phyloP scores from a whole-genome alignment of 2,888 invertebrate species.

The Elysia crispata region DNA sequence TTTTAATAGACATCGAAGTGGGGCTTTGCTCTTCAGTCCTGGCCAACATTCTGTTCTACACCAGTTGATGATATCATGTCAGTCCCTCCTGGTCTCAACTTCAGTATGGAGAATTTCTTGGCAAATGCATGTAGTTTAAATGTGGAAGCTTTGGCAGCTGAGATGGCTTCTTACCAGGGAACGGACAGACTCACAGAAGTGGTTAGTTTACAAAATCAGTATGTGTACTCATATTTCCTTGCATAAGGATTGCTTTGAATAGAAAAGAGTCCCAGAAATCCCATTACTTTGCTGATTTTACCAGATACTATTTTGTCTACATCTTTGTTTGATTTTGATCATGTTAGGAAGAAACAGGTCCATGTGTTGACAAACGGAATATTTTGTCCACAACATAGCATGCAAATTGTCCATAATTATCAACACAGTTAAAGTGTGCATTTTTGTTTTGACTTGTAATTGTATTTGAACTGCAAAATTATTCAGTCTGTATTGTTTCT shows the following conservation, averaged over 20 bases:
- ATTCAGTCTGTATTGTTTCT: too few relatives aligned
- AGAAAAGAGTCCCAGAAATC: neutral
- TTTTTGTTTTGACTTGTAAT: too few relatives aligned
- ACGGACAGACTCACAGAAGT: conserved; percentile 5
- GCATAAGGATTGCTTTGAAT: neutral
- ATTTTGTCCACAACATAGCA: too few relatives aligned
- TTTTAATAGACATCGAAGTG: conserved; percentile 33
- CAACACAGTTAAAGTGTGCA: too few relatives aligned
- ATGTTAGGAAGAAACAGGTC: too few relatives aligned
- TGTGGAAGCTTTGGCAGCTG: conserved; percentile 16
- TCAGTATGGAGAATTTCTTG: conserved; percentile 31
- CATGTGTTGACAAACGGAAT: too few relatives aligned
- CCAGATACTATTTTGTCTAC: too few relatives aligned
- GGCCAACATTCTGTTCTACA: conserved; percentile 38
- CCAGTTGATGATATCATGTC: conserved; percentile 29
- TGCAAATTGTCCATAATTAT: too few relatives aligned
- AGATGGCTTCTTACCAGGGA: conserved; percentile 22
- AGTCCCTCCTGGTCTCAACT: conserved; percentile 30
- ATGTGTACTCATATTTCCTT: neutral
- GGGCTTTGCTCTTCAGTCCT: conserved; percentile 30
- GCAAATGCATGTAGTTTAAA: conserved; percentile 9
- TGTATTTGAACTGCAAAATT: too few relatives aligned
- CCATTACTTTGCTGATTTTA: too few relatives aligned
- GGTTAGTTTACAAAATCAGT: conserved; percentile 4
- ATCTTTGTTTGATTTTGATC: too few relatives aligned